phyloP scores from a whole-genome alignment of 2,888 invertebrate species.

The Hypena proboscidalis region DNA sequence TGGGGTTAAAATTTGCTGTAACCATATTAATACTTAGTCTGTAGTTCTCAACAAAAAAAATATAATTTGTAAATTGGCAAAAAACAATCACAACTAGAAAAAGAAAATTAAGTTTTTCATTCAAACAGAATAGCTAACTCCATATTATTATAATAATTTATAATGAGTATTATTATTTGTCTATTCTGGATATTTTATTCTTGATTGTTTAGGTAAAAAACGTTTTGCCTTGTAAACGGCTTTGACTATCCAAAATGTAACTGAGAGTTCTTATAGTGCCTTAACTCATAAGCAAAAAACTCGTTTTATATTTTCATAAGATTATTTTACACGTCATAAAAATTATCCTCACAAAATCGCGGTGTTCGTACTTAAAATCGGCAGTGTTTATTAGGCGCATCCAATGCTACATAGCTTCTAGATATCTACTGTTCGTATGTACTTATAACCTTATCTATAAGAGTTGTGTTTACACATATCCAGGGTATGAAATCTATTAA shows the following conservation, averaged over 20 bases:
- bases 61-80: no score
- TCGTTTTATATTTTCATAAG: slow-evolving; percentile 56
- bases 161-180: no score
- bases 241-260: slow-evolving; percentile 28
- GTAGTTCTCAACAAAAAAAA: no score
- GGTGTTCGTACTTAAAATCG: slow-evolving; percentile 22
- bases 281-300: slow-evolving; percentile 37
- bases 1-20: no score
- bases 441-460: slow-evolving; percentile 21
- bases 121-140: no score
- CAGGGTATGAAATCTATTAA: slow-evolving; percentile 15
- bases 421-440: slow-evolving; percentile 25
- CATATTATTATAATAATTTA: no score
- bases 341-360: slow-evolving; percentile 25
- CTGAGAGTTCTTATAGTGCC: slow-evolving; percentile 25
- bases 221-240: neutral
- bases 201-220: neutral
- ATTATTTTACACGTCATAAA: slow-evolving; percentile 37
- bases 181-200: no score
- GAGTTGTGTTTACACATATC: slow-evolving; percentile 30
- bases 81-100: no score
- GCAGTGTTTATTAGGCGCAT: slow-evolving; percentile 36
- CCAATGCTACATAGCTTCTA: slow-evolving; percentile 32
- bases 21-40: no score
- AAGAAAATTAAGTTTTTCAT: no score